Base-by-base conservation (phyloP, 2,888 invertebrate species). In the Neoaliturus tenellus region DNA sequence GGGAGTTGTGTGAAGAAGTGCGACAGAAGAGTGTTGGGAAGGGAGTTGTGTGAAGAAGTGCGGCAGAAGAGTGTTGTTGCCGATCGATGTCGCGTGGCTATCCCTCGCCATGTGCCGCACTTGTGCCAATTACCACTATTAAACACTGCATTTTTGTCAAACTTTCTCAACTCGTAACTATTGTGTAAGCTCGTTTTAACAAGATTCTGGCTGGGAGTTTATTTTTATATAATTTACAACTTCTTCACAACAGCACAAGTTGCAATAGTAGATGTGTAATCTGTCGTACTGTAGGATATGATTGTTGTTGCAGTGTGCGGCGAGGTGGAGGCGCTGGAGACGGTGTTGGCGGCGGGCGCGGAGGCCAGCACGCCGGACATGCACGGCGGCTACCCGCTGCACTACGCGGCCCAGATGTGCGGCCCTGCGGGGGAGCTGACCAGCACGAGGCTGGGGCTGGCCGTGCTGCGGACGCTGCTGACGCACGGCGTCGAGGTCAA, bases 401-500 rank as follows among this genome's bases (percentile, higher is more conserved):
- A 99, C 91, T 99, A 99, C 91, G 98, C 99, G 0, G 98, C 99
- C 17, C 98, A 99, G 91, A 98, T 99, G 95, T 98, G 98, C 89
- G 98, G 97, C 0, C 95, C 96, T 25, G 95, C 94, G 25, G 89
- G 92, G 90, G 92, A 92, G 83, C 83, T 85, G 14, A 31, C 39
- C 1, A 71, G 71, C 23, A 71, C 39, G 5, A 81, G 86, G 71
- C 89, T 89, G 14, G 97, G 97, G 0, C 91, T 98, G 81, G 94
- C 95, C 89, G 96, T 98, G 0, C 92, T 98, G 1, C 93, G 96
- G 83, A 95, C 95, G 6, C 93, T 98, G 12, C 92, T 98, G 33
- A 92, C 93, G 80, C 93, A 95, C 88, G 95, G 96, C 12, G 96
- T 97, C 3, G 93, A 95, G 25, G 96, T 98, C 0, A 95, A 97